These are phyloP conservation scores for Drosophila prostipennis DNA, from an alignment of 2,888 invertebrate species.

Conservation along the genomic window DNA sequence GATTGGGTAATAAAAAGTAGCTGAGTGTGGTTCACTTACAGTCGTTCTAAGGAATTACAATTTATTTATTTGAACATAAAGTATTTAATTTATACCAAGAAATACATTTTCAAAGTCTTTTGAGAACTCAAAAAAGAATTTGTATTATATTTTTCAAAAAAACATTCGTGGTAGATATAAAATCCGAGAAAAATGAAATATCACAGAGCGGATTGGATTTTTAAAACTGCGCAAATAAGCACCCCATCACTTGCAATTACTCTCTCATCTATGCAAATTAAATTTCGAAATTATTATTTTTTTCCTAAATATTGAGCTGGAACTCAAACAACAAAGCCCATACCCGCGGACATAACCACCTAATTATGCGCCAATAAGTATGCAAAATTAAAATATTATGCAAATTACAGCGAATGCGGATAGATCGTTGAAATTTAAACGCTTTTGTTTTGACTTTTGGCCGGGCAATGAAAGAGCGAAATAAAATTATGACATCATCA, in stretches of 20 bases:
- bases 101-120: too few relatives aligned
- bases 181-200: not conserved
- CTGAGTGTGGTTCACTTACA: not conserved
- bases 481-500: conserved; percentile 68
- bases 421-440: conserved; percentile 47
- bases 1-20: not conserved
- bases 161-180: too few relatives aligned
- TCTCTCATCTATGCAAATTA: conserved; percentile 5
- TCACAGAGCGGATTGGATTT: not conserved
- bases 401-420: conserved; percentile 54
- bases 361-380: conserved; percentile 70
- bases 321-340: conserved; percentile 22
- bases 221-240: not conserved
- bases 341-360: conserved; percentile 33
- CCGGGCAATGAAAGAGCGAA: conserved; percentile 10
- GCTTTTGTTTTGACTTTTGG: conserved; percentile 67
- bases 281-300: conserved; percentile 1
- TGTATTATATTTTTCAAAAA: too few relatives aligned
- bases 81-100: too few relatives aligned
- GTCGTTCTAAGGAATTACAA: too few relatives aligned
- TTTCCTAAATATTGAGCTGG: conserved; percentile 2
- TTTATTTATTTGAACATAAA: too few relatives aligned
- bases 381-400: conserved; percentile 69
- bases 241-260: not conserved
- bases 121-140: too few relatives aligned